Conservation (phyloP, 2,113 vertebrate species). For the Hemibagrus wyckioides region DNA sequence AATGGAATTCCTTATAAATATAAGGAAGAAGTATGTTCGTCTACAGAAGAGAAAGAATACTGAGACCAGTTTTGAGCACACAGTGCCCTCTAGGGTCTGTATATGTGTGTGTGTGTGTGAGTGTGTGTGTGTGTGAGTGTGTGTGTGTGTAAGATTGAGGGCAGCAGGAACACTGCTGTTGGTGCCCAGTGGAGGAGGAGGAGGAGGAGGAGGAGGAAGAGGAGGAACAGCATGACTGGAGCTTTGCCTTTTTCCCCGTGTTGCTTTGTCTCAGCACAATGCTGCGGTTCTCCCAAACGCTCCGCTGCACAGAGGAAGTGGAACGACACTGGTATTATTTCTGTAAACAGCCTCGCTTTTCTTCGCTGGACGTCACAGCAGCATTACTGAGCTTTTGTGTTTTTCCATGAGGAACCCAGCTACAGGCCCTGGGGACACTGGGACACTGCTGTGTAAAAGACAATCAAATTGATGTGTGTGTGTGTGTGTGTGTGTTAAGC, state of each 20-base stretch:
- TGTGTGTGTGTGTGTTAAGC: conserved; percentile 10
- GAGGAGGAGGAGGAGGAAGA: conserved; percentile 34
- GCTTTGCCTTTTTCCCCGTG: conserved; percentile 25
- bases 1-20: too few relatives aligned
- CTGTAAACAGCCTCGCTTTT: conserved; percentile 22
- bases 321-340: conserved; percentile 37
- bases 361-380: not conserved
- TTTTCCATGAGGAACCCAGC: not conserved
- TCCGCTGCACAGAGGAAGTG: conserved; percentile 29
- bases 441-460: conserved; percentile 29
- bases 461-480: conserved; percentile 4
- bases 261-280: conserved; percentile 52
- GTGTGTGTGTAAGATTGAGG: conserved; percentile 27
- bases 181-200: conserved; percentile 31
- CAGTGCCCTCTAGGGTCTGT: conserved; percentile 50
- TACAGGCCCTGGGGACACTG: conserved; percentile 12
- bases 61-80: conserved; percentile 23
- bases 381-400: conserved; percentile 18
- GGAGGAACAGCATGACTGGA: conserved; percentile 36
- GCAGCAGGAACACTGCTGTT: conserved; percentile 35
- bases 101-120: conserved; percentile 6
- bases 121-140: conserved; percentile 21
- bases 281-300: conserved; percentile 41
- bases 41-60: not conserved
- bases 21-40: not conserved